Base-by-base conservation (phyloP, 1,140 invertebrate genomes). In the Drosophila mojavensis region DNA sequence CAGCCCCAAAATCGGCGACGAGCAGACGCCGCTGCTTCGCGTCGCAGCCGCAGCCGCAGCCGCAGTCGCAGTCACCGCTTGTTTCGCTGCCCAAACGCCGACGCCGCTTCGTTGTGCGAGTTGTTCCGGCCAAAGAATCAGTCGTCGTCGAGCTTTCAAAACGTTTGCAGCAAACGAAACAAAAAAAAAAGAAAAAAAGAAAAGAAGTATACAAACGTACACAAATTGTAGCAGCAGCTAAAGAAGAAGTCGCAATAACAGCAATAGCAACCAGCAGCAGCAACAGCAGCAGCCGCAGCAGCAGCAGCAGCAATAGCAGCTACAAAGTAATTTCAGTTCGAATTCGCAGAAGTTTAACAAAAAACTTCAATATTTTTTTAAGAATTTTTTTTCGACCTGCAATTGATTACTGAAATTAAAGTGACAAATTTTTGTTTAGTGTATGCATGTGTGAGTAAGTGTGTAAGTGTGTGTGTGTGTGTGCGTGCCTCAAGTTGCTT, bases 141-240 rank as follows among this genome's bases (percentile, higher is more conserved):
- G 90, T 91, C 90, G 83, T 91, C 82, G 90, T 91, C 90, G 90
- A 91, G 90, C 90, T 91, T 91, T 91, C 85, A 81, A 81, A 91
- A 89, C 90, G 90, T 85, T 91, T 91, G 90, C 90, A 91, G 78
- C 90, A 75, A 85, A 75, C 70, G 76, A 73, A 79, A 63, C 61
- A 70, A 41, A 39, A 70, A 79, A 70, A 61, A 70, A 17, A 17
- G 1, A 17, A 1, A 17, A 17, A 17, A 17, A 17, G 1, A 17
- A 17, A 17, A n/a, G n/a, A n/a, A n/a, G n/a, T n/a, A 47, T 48
- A 39, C 36, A 39, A 39, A 39, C 45, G 50, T 65, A 73, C 59
- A 45, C 30, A 62, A 36, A 60, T 56, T 47, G 45, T 39, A 54
- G 36, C 53, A 66, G 36, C 53, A 56, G 17, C 54, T 28, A 51